A percentile compares a stretch with the other conserved stretches of the same genome.
Conservation (phyloP, 2,797 vertebrate genomes). For the Geotrypetes seraphini region DNA sequence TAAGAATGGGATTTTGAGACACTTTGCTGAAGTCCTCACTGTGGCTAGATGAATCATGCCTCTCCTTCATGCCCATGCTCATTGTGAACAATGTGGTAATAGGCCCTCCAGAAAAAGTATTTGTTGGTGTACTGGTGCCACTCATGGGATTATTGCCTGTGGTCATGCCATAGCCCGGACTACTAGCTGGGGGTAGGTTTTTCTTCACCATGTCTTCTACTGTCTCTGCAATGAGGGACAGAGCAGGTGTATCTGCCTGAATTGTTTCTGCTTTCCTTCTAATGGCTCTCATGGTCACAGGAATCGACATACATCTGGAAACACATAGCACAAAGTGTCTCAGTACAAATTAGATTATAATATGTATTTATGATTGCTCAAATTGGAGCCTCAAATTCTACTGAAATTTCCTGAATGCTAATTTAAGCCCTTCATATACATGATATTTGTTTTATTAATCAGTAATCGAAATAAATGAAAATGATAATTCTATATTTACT, state of each 20-base stretch:
- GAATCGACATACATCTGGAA: conserved; percentile 94
- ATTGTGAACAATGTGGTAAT: conserved; percentile 81
- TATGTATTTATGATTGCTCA: too few species aligned
- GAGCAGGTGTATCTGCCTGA: conserved; percentile 92
- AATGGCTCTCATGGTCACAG: conserved; percentile 96
- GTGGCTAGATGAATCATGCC: conserved; percentile 71
- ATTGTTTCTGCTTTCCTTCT: conserved; percentile 96
- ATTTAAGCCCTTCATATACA: too few species aligned
- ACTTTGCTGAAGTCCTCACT: conserved; percentile 95
- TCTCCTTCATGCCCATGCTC: conserved; percentile 67
- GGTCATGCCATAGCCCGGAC: conserved; percentile 89
- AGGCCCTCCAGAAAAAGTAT: conserved; percentile 75
- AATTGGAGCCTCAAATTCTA: too few species aligned
- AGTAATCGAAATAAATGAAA: too few species aligned
- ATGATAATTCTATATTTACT: too few species aligned
- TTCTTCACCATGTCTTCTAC: conserved; percentile 98
- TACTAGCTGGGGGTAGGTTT: conserved; percentile 87
- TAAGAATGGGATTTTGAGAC: conserved; percentile 95
- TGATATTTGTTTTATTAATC: too few species aligned
- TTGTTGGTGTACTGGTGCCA: conserved; percentile 80
- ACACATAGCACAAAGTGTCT: conserved; percentile 8
- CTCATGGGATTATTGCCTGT: conserved; percentile 74
- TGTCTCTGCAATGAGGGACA: conserved; percentile 93
- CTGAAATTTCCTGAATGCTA: too few species aligned
- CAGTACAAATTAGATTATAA: too few species aligned